Conservation (phyloP, 2,113 vertebrate species). For the Lampris incognitus region DNA sequence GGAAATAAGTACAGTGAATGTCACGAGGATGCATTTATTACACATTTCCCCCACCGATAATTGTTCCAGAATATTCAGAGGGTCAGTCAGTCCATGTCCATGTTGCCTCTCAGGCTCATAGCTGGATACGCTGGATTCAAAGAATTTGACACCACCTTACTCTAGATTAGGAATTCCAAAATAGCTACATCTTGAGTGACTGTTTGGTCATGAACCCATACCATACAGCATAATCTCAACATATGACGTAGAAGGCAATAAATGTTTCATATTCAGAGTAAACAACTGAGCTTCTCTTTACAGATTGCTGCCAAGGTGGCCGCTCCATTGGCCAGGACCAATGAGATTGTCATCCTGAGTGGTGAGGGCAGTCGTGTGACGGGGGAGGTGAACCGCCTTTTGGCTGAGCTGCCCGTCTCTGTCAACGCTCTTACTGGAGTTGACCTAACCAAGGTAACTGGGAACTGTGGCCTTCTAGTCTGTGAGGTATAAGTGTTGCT, state of each 20-base stretch:
- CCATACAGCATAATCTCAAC: background rate
- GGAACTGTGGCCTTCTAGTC: background rate
- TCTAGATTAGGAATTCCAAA: background rate
- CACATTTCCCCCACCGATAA: no score
- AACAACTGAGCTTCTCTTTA: background rate
- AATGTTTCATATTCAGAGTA: constrained; percentile 10
- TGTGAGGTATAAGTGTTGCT: no score
- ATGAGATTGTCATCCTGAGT: constrained; percentile 92
- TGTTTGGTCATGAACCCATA: background rate
- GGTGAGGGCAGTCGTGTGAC: constrained; percentile 86
- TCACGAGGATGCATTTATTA: no score
- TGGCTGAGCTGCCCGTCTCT: constrained; percentile 90
- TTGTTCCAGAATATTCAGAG: no score
- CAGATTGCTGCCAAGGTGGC: constrained; percentile 92
- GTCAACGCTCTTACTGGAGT: constrained; percentile 93
- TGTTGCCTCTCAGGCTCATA: no score
- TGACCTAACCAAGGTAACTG: constrained; percentile 89
- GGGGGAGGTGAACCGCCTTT: constrained; percentile 86
- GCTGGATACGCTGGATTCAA: no score
- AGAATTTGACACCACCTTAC: no score
- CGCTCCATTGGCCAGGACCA: constrained; percentile 89
- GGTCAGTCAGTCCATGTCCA: no score
- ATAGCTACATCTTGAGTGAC: background rate
- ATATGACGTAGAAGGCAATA: background rate
- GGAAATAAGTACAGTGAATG: no score